Percentiles rank a stretch among this genome's conserved stretches.
Conservation (phyloP, 2,888 invertebrate species). For the Cheilosia scutellata region DNA sequence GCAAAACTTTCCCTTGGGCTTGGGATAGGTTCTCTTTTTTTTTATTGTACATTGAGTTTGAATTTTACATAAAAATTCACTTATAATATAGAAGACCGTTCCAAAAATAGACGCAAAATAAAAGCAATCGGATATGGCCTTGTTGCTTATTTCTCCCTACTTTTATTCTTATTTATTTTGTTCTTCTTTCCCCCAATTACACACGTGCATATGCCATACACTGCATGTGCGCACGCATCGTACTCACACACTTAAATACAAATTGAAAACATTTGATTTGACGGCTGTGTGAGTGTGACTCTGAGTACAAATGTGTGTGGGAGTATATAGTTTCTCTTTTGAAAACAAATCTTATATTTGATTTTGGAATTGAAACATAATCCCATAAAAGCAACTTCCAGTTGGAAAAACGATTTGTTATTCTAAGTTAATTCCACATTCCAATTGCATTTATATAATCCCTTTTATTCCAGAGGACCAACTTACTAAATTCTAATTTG, state of each 20-base stretch:
- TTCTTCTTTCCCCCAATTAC: slow-evolving; percentile 34
- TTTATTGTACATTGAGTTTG: not conserved
- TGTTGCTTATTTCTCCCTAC: slow-evolving; percentile 61
- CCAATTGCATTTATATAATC: slow-evolving; percentile 18
- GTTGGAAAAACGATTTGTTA: slow-evolving; percentile 8
- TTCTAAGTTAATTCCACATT: slow-evolving; percentile 11
- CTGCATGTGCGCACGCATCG: slow-evolving; percentile 71
- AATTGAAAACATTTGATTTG: slow-evolving; percentile 31
- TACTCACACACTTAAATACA: slow-evolving; percentile 3
- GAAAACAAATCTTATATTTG: slow-evolving; percentile 35
- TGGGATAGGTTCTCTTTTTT: too few species aligned
- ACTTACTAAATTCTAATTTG: not conserved
- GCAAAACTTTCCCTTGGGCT: too few species aligned
- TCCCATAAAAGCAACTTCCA: slow-evolving; percentile 22
- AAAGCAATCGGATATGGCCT: slow-evolving; percentile 70
- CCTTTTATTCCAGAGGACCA: not conserved
- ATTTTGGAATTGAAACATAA: slow-evolving; percentile 10
- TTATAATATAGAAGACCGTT: slow-evolving; percentile 40
- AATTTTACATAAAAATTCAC: slow-evolving; percentile 39
- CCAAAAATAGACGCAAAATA: slow-evolving; percentile 69
- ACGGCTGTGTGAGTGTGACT: not conserved
- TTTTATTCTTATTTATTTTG: slow-evolving; percentile 29
- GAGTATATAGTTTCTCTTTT: slow-evolving; percentile 39
- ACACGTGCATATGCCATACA: slow-evolving; percentile 56
- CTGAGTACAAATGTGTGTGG: not conserved